Conservation (phyloP, 2,113 vertebrate genomes). For the Indicator maculatus region DNA sequence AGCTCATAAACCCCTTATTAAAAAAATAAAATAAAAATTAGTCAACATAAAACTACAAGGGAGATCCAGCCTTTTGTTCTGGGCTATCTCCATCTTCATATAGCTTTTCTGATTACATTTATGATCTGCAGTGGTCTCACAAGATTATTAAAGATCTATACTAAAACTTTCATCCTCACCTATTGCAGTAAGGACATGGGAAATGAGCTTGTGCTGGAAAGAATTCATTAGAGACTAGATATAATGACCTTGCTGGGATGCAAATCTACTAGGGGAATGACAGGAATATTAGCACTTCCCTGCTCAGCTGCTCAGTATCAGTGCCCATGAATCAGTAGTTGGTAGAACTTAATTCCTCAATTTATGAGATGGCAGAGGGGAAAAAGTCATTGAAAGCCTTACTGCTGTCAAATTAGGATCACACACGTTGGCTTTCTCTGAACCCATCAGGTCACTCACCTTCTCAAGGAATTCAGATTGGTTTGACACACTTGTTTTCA, state of each 20-base stretch:
- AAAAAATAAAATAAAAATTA: not conserved
- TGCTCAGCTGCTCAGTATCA: not conserved
- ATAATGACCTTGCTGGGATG: not conserved
- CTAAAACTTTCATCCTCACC: not conserved
- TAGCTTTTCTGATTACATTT: not conserved
- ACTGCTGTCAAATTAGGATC: not conserved
- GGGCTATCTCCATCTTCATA: not conserved
- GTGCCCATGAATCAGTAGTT: fast-evolving
- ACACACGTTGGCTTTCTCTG: not conserved
- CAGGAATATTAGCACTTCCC: not conserved
- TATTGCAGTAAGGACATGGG: not conserved
- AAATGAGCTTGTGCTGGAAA: not conserved
- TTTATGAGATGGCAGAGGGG: not conserved
- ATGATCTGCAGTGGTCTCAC: not conserved
- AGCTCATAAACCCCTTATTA: not conserved
- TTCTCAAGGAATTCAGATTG: not conserved
- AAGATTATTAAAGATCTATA: not conserved
- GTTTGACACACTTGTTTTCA: not conserved
- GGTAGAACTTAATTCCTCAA: not conserved
- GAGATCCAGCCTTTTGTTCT: not conserved
- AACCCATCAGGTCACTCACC: not conserved
- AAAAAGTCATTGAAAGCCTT: not conserved
- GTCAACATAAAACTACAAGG: not conserved
- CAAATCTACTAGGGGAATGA: not conserved
- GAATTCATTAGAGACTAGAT: not conserved